Conservation (phyloP, 2,113 vertebrate species). For the Sapajus apella region DNA sequence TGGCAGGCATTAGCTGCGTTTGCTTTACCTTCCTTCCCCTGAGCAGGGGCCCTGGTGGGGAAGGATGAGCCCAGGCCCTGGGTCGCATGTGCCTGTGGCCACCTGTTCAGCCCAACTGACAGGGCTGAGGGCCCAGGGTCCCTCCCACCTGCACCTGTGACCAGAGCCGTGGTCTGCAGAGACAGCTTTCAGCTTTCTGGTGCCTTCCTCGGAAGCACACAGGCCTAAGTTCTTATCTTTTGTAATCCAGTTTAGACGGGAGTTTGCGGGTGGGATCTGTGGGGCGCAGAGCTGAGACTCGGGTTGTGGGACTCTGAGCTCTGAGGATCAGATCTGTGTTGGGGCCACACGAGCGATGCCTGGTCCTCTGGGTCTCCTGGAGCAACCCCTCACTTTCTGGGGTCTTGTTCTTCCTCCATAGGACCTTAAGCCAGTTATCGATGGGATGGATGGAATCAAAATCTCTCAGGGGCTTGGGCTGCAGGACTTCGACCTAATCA, state of each 20-base stretch:
- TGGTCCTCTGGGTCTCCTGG: fast-evolving
- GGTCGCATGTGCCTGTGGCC: background rate
- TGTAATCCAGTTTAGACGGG: background rate
- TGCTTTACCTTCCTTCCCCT: no score
- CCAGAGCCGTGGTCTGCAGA: background rate
- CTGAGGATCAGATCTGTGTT: background rate
- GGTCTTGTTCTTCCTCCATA: constrained; percentile 64
- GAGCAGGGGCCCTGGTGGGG: background rate
- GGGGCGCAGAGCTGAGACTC: fast-evolving
- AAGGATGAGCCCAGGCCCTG: background rate
- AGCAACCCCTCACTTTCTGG: background rate
- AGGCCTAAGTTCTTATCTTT: background rate
- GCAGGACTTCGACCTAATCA: constrained; percentile 96
- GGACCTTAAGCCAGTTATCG: constrained; percentile 96
- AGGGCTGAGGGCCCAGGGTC: background rate
- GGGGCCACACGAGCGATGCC: fast-evolving
- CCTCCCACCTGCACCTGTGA: background rate
- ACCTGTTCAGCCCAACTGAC: background rate
- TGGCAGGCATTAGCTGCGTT: fast-evolving
- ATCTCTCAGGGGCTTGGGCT: constrained; percentile 94
- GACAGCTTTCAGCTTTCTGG: background rate
- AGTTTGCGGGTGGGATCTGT: background rate
- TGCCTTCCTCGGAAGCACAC: background rate
- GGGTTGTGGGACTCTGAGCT: background rate
- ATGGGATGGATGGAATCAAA: constrained; percentile 96